phyloP scores from a whole-genome alignment of 2,888 invertebrate species.

The Drosophila lutescens region DNA sequence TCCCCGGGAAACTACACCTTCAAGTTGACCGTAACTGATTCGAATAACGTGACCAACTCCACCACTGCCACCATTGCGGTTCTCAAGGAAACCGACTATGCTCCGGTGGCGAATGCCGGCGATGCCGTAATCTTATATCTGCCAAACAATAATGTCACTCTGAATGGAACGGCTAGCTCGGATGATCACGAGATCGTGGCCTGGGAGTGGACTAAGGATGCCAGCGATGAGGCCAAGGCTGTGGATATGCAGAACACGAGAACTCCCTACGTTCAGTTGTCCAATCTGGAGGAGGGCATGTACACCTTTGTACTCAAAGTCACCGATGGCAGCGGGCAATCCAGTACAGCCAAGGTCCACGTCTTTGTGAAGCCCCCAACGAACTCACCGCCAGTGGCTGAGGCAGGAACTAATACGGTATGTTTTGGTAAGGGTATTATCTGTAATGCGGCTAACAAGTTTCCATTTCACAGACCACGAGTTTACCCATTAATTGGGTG shows the following conservation, averaged over 20 bases:
- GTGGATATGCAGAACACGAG: slow-evolving; percentile 98
- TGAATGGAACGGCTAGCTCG: slow-evolving; percentile 95
- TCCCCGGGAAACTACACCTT: slow-evolving; percentile 96
- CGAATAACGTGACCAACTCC: slow-evolving; percentile 93
- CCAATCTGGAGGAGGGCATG: slow-evolving; percentile 96
- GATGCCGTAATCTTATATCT: slow-evolving; percentile 95
- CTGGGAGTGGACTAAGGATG: slow-evolving; percentile 98
- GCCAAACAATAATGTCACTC: slow-evolving; percentile 93
- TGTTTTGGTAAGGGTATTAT: not conserved
- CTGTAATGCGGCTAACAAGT: fast-evolving
- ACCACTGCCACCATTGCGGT: slow-evolving; percentile 95
- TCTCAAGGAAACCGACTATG: slow-evolving; percentile 95
- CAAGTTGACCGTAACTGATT: slow-evolving; percentile 95
- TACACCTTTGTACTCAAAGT: slow-evolving; percentile 97
- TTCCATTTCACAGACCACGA: slow-evolving; percentile 87
- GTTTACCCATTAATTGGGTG: slow-evolving; percentile 93
- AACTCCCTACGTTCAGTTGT: slow-evolving; percentile 94
- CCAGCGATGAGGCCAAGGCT: slow-evolving; percentile 93
- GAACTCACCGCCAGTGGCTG: slow-evolving; percentile 92
- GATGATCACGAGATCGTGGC: slow-evolving; percentile 96
- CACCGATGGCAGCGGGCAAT: slow-evolving; percentile 95
- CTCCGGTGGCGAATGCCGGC: slow-evolving; percentile 97
- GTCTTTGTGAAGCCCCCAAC: slow-evolving; percentile 96
- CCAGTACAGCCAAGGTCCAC: slow-evolving; percentile 93
- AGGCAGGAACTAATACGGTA: slow-evolving; percentile 86